phyloP scores from a whole-genome alignment of 2,113 vertebrate genomes.

The Fulica atra region DNA sequence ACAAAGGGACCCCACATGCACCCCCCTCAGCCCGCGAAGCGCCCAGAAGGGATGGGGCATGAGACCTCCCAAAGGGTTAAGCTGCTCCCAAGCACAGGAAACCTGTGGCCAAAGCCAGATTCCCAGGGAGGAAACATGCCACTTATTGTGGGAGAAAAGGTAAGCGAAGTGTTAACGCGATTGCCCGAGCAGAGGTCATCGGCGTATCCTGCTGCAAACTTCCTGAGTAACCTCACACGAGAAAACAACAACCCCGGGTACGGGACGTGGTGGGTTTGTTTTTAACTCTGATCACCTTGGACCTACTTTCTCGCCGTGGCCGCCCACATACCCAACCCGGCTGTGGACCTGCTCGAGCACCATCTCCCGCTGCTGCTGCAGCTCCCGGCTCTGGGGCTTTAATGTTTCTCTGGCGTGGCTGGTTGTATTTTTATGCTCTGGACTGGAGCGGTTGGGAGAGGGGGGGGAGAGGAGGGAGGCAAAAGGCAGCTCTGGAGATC shows the following conservation, averaged over 20 bases:
- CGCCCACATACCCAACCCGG: neutral
- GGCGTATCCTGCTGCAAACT: slow-evolving; percentile 79
- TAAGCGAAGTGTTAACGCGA: slow-evolving; percentile 66
- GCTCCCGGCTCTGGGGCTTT: fast-evolving
- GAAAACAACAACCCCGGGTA: slow-evolving; percentile 71
- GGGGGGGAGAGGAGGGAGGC: neutral
- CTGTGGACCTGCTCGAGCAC: neutral
- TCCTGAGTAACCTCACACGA: slow-evolving; percentile 76
- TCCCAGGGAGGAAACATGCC: slow-evolving; percentile 66
- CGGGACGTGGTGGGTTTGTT: slow-evolving; percentile 59
- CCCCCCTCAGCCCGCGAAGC: neutral
- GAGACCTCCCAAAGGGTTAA: slow-evolving; percentile 55
- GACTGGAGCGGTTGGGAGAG: neutral
- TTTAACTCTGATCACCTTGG: slow-evolving; percentile 62
- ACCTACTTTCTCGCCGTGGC: slow-evolving; percentile 13
- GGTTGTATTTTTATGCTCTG: neutral
- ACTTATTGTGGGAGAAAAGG: slow-evolving; percentile 73
- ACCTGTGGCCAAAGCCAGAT: slow-evolving; percentile 37
- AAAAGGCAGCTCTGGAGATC: neutral
- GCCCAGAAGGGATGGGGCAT: neutral
- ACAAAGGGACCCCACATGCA: neutral
- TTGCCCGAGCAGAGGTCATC: slow-evolving; percentile 72
- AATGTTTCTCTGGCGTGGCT: neutral
- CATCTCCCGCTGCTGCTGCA: neutral
- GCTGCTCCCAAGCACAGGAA: slow-evolving; percentile 70